phyloP scores from a whole-genome alignment of 2,797 vertebrate genomes.

The Melanotaenia parkinsoni region DNA sequence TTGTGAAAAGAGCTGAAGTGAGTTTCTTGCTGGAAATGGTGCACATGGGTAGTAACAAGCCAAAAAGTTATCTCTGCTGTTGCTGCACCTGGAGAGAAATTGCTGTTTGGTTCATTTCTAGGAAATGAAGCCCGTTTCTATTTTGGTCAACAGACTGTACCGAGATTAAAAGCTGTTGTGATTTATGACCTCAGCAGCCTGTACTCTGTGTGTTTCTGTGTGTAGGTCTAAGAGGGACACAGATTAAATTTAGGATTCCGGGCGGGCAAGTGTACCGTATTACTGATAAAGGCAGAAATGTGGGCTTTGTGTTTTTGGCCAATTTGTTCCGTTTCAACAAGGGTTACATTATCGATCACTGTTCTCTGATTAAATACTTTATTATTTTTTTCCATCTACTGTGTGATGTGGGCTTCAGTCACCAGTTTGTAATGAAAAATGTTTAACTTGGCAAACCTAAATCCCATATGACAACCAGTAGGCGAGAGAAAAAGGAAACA shows the following conservation, averaged over 20 bases:
- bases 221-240: conserved; percentile 28
- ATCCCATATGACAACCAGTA: background rate
- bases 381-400: background rate
- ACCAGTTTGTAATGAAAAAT: background rate
- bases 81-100: conserved; percentile 44
- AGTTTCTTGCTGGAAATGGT: conserved; percentile 19
- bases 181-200: conserved; percentile 65
- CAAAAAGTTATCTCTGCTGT: conserved; percentile 3
- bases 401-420: conserved; percentile 2
- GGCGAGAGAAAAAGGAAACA: background rate
- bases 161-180: conserved; percentile 63
- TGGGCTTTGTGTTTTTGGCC: background rate
- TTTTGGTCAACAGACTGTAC: conserved; percentile 22
- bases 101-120: conserved; percentile 45
- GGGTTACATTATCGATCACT: background rate
- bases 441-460: background rate
- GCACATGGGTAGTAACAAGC: conserved; percentile 6
- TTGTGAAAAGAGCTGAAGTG: conserved; percentile 25
- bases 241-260: conserved; percentile 42
- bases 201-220: conserved; percentile 16
- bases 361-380: background rate
- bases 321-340: background rate
- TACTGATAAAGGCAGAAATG: background rate
- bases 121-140: conserved; percentile 25
- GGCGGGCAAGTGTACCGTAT: conserved; percentile 14